Conservation (phyloP, 2,888 invertebrate species). For the Tetrapedia diversipes region DNA sequence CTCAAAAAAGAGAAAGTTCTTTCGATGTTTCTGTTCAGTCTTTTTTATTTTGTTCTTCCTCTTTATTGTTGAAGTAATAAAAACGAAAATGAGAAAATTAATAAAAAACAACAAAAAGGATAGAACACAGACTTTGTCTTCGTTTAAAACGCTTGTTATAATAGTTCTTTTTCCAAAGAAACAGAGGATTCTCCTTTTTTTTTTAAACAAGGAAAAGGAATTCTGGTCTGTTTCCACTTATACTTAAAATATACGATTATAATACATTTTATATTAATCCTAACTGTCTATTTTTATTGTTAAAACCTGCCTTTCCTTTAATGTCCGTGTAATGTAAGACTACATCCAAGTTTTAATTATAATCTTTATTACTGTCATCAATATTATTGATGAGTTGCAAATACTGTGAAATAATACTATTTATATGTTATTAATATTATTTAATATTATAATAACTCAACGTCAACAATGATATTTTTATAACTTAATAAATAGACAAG, state of each 20-base stretch:
- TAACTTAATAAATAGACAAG: not conserved
- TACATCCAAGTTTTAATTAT: conserved; percentile 14
- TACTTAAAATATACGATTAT: conserved; percentile 78
- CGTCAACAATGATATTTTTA: conserved; percentile 3
- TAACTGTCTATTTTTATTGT: conserved; percentile 63
- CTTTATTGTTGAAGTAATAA: conserved; percentile 34
- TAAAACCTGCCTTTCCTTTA: conserved; percentile 47
- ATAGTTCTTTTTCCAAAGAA: conserved; percentile 46
- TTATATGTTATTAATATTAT: conserved; percentile 31
- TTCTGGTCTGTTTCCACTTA: conserved; percentile 72
- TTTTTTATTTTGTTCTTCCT: conserved; percentile 17
- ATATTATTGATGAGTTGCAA: conserved; percentile 4
- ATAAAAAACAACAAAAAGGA: conserved; percentile 5
- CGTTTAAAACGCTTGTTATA: conserved; percentile 59
- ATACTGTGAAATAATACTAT: conserved; percentile 22
- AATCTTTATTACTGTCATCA: not conserved
- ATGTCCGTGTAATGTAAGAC: not conserved
- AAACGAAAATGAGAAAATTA: conserved; percentile 17
- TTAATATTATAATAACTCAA: conserved; percentile 6
- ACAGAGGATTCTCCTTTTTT: conserved; percentile 57
- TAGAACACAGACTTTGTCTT: conserved; percentile 46
- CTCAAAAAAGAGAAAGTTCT: conserved; percentile 19
- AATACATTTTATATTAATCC: conserved; percentile 83
- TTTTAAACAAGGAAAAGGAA: conserved; percentile 60
- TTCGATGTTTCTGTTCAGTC: conserved; percentile 21